These are phyloP conservation scores for Pseudomyrmex sp. DNA, from an alignment of 1,140 invertebrate species.

Conservation along the genomic window DNA sequence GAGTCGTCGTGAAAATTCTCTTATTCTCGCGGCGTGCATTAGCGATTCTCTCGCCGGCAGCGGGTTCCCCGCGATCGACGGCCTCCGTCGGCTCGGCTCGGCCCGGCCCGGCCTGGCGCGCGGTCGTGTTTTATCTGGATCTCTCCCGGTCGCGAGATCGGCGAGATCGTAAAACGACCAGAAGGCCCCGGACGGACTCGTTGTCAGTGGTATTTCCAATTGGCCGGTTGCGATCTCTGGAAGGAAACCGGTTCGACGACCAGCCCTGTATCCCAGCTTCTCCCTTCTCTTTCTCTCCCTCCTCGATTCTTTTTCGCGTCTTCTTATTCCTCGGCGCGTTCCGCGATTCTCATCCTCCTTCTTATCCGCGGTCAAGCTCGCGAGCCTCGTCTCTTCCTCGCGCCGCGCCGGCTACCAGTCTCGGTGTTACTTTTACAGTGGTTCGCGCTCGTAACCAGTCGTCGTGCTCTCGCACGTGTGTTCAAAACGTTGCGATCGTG, in stretches of 20 bases:
- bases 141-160: slow-evolving; percentile 32
- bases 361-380: slow-evolving; percentile 26
- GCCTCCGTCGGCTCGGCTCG: background rate
- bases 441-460: slow-evolving; percentile 28
- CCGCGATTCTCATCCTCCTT: background rate
- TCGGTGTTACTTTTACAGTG: slow-evolving; percentile 66
- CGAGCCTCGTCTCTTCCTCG: slow-evolving; percentile 8
- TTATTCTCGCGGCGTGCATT: slow-evolving; percentile 11
- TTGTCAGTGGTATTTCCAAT: slow-evolving; percentile 76
- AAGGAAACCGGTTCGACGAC: slow-evolving; percentile 74
- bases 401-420: slow-evolving; percentile 63
- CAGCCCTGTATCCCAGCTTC: slow-evolving; percentile 50
- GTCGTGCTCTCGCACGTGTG: slow-evolving; percentile 28
- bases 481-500: slow-evolving; percentile 19
- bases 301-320: background rate
- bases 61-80: slow-evolving; percentile 1
- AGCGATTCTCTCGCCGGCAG: slow-evolving; percentile 8
- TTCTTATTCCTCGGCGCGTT: slow-evolving; percentile 39
- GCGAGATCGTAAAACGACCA: slow-evolving; percentile 67
- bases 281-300: slow-evolving; percentile 10
- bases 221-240: slow-evolving; percentile 70
- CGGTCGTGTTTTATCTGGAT: slow-evolving; percentile 59
- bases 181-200: slow-evolving; percentile 51
- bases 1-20: slow-evolving; percentile 43
- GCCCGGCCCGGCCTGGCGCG: background rate